These are phyloP conservation scores for Phymastichus coffea DNA, from an alignment of 1,140 invertebrate genomes.

Conservation along the genomic window DNA sequence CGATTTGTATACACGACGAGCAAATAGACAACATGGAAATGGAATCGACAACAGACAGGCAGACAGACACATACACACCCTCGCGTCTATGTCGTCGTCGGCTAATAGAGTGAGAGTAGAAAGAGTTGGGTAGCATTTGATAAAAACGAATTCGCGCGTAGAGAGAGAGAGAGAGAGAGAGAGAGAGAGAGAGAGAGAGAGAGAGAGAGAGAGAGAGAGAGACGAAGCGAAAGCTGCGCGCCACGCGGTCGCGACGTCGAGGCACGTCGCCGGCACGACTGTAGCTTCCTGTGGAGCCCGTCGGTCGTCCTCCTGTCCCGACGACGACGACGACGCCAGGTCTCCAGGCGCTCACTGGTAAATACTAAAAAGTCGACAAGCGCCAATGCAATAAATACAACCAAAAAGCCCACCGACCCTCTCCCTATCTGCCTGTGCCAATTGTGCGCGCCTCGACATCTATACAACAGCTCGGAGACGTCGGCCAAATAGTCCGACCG, in stretches of 20 bases:
- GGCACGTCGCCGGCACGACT: slow-evolving; percentile 14
- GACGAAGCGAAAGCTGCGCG: neutral
- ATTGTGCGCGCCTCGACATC: no score
- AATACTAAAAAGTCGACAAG: no score
- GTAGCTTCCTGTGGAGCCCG: slow-evolving; percentile 20
- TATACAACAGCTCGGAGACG: no score
- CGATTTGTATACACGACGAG: no score
- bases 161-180: neutral
- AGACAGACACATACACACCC: neutral
- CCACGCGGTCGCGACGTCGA: slow-evolving; percentile 19
- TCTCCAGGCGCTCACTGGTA: neutral
- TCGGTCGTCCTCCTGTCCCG: neutral
- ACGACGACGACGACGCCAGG: slow-evolving; percentile 1
- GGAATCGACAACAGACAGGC: no score
- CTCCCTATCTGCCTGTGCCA: neutral
- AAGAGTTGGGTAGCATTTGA: neutral
- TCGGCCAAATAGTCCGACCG: no score
- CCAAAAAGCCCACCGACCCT: neutral
- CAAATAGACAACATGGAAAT: no score
- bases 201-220: no score
- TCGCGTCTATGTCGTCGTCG: no score
- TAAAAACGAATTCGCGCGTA: slow-evolving; percentile 4
- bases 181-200: neutral
- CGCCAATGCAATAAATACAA: no score
- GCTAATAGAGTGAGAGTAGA: no score